These are phyloP conservation scores for Venusia cambrica DNA, from an alignment of 2,888 invertebrate species.

Conservation along the genomic window DNA sequence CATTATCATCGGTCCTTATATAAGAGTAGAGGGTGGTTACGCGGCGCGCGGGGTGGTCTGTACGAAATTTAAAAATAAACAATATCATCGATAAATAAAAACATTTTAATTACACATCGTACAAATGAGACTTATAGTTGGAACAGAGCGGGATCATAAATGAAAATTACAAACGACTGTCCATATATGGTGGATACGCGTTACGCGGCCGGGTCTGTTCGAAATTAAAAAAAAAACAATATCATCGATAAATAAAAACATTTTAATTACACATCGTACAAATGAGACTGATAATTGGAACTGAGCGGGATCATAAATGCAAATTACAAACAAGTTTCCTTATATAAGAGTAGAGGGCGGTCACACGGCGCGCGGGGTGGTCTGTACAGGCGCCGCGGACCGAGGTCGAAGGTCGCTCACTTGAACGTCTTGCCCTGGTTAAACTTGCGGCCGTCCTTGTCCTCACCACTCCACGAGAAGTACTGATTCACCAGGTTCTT, in stretches of 20 bases:
- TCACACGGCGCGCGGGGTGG: conserved; percentile 8
- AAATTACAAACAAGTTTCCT: conserved; percentile 32
- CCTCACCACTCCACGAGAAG: conserved; percentile 93
- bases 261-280: conserved; percentile 49
- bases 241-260: conserved; percentile 62
- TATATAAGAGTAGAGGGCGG: conserved; percentile 16
- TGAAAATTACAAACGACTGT: no score
- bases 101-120: conserved; percentile 52
- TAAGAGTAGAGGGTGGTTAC: no score
- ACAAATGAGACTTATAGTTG: conserved; percentile 39
- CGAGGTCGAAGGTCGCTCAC: conserved; percentile 60
- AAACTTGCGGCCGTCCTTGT: conserved; percentile 94
- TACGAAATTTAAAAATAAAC: no score
- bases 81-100: conserved; percentile 56
- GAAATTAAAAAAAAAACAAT: conserved; percentile 25
- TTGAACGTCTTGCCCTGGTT: conserved; percentile 99
- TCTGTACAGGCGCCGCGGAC: conserved; percentile 8
- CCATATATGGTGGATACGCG: no score
- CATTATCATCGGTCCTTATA: no score
- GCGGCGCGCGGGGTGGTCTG: no score
- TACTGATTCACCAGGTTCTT: conserved; percentile 94
- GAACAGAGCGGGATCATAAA: conserved; percentile 43
- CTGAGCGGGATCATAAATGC: conserved; percentile 51
- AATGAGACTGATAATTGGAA: conserved; percentile 37
- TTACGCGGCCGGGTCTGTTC: no score